Evolutionary conservation across 2,113 vertebrate genomes (phyloP).

Genomic region (Hemiscyllium ocellatum): DNA sequence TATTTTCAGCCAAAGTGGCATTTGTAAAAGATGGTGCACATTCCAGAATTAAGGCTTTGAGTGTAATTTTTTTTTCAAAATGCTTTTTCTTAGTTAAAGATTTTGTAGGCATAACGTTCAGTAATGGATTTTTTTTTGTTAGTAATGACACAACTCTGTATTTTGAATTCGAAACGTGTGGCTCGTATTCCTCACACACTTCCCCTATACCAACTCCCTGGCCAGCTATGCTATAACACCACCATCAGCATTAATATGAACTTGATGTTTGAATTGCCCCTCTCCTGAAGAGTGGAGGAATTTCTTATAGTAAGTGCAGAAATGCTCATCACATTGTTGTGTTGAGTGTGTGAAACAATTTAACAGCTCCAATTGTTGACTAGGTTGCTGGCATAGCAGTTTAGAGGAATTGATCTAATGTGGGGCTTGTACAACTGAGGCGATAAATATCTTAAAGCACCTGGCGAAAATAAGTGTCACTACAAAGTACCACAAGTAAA

Average conservation of each 20-base stretch:
- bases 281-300: not conserved
- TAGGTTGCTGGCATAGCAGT: not conserved
- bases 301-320: not conserved
- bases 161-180: no score
- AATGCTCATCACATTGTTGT: not conserved
- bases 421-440: not conserved
- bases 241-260: not conserved
- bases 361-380: not conserved
- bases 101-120: not conserved
- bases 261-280: not conserved
- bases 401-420: not conserved
- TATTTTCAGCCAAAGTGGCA: not conserved
- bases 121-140: not conserved
- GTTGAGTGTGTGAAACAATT: not conserved
- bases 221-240: not conserved
- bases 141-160: not conserved
- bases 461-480: not conserved
- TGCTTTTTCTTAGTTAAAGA: not conserved
- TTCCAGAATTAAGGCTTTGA: not conserved
- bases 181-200: not conserved
- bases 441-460: not conserved
- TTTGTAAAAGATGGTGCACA: not conserved
- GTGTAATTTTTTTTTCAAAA: not conserved
- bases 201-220: not conserved
- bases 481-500: not conserved